These are phyloP conservation scores for Rhyacophila evoluta DNA, from an alignment of 2,888 invertebrate genomes.

Conservation along the genomic window DNA sequence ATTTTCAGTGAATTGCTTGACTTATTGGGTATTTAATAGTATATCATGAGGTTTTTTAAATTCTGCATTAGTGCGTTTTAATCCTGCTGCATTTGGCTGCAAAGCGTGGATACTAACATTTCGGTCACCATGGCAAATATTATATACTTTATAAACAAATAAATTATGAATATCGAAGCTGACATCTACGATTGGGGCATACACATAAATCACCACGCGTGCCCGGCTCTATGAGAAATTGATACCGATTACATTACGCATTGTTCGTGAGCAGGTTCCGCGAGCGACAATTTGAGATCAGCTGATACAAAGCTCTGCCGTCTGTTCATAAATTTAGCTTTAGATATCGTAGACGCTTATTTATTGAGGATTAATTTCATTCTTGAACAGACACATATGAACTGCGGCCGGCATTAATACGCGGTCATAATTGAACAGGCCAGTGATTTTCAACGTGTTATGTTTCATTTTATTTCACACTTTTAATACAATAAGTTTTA, in stretches of 20 bases:
- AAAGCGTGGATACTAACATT: too few relatives aligned
- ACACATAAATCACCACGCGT: neutral
- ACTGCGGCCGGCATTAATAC: neutral
- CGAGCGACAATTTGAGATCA: slow-evolving; percentile 5
- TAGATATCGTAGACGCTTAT: slow-evolving; percentile 1
- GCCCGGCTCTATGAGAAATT: neutral
- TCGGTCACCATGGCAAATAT: too few relatives aligned
- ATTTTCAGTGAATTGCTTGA: too few relatives aligned
- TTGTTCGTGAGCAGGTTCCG: neutral
- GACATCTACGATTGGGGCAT: too few relatives aligned
- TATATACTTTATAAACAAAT: too few relatives aligned
- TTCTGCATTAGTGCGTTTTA: too few relatives aligned
- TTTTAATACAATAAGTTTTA: too few relatives aligned
- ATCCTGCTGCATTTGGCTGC: too few relatives aligned
- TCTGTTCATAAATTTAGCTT: slow-evolving; percentile 18
- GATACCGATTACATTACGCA: neutral
- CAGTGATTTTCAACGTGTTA: neutral
- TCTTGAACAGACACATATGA: slow-evolving; percentile 19
- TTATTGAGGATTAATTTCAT: slow-evolving; percentile 18
- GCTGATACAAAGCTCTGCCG: neutral
- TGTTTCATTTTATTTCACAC: too few relatives aligned
- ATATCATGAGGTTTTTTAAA: too few relatives aligned
- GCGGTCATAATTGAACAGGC: neutral
- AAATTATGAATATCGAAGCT: too few relatives aligned
- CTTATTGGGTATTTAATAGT: too few relatives aligned